Evolutionary conservation across 2,113 vertebrate species (phyloP).

Genomic region (Phyllostomus discolor): DNA sequence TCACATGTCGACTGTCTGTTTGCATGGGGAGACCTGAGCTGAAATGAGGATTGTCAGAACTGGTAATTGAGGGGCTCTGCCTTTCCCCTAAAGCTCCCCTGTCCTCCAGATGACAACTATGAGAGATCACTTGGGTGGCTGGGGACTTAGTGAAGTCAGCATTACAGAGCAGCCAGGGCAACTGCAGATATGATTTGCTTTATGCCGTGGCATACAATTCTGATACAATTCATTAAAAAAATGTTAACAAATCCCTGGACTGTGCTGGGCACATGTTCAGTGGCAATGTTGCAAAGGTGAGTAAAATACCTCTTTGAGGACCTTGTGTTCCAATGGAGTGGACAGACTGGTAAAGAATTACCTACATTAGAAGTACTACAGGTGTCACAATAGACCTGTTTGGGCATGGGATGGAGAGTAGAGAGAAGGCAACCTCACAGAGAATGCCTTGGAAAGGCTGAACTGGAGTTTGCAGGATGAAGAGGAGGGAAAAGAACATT

Average conservation of each 20-base stretch:
- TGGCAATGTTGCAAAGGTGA: constrained; percentile 2
- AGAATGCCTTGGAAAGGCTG: neutral
- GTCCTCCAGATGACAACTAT: constrained; percentile 65
- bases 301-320: neutral
- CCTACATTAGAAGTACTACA: neutral
- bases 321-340: neutral
- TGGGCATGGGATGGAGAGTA: neutral
- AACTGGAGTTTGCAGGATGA: neutral
- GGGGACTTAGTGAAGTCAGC: constrained; percentile 52
- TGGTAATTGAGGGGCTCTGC: constrained; percentile 64
- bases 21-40: constrained; percentile 66
- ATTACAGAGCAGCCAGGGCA: constrained; percentile 35
- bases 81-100: constrained; percentile 36
- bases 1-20: constrained; percentile 74
- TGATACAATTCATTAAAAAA: constrained; percentile 35
- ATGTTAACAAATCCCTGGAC: neutral
- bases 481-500: neutral
- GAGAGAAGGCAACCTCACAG: neutral
- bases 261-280: neutral
- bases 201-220: neutral
- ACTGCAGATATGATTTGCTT: neutral
- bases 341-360: neutral
- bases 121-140: constrained; percentile 44
- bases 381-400: neutral
- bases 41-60: constrained; percentile 79